Percentiles rank a stretch among this genome's conserved stretches.
phyloP scores from a whole-genome alignment of 2,797 vertebrate genomes.

The Rhadinocentrus ornatus region DNA sequence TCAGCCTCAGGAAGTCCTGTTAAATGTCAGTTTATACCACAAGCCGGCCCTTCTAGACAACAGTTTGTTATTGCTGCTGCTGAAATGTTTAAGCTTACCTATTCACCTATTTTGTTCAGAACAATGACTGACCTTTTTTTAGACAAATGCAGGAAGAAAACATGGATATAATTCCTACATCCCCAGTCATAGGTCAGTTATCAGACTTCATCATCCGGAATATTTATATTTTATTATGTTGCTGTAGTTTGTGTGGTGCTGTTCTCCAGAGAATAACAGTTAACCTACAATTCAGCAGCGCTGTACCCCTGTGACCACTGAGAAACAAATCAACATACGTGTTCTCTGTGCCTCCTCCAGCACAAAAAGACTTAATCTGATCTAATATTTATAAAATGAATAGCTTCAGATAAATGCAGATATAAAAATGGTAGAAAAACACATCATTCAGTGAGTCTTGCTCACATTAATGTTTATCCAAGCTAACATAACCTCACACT shows the following conservation, averaged over 20 bases:
- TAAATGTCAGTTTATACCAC: conserved; percentile 26
- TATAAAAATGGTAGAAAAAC: not conserved
- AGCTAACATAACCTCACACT: not conserved
- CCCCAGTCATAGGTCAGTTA: conserved; percentile 22
- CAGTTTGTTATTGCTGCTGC: not conserved
- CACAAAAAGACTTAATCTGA: not conserved
- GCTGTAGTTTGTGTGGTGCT: too few species aligned
- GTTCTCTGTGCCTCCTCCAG: not conserved
- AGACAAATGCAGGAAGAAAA: conserved; percentile 61
- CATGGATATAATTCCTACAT: not conserved
- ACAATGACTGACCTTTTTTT: conserved; percentile 26
- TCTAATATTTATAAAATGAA: not conserved
- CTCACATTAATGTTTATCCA: too few species aligned
- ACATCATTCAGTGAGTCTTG: not conserved
- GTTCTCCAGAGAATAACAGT: not conserved
- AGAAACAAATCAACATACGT: not conserved
- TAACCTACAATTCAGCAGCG: not conserved
- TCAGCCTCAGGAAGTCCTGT: conserved; percentile 9
- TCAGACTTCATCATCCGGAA: not conserved
- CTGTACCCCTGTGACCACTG: too few species aligned
- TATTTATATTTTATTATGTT: too few species aligned
- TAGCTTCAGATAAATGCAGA: not conserved
- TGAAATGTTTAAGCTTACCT: conserved; percentile 8
- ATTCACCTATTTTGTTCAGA: conserved; percentile 14
- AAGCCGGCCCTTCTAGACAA: not conserved